A percentile compares a stretch with the other conserved stretches of the same genome.
phyloP scores from a whole-genome alignment of 2,113 vertebrate species.

The Cheirogaleus medius region DNA sequence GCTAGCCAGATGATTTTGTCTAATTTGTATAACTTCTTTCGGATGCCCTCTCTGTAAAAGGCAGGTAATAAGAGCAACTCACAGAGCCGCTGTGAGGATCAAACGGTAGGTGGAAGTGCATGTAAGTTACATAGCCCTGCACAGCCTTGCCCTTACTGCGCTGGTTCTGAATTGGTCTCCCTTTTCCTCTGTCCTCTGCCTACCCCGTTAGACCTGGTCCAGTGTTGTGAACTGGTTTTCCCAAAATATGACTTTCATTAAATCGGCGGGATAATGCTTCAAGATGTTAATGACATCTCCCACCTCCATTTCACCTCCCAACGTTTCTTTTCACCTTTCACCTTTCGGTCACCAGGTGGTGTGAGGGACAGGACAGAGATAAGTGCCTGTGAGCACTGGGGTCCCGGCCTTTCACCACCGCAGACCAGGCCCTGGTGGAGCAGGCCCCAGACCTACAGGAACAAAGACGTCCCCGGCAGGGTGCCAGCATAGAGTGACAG shows the following conservation, averaged over 20 bases:
- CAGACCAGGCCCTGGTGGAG: background rate
- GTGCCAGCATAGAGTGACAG: fast-evolving
- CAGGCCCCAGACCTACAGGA: background rate
- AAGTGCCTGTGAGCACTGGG: background rate
- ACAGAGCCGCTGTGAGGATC: background rate
- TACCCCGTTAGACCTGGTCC: background rate
- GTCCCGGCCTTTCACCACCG: background rate
- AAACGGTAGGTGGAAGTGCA: background rate
- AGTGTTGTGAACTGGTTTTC: background rate
- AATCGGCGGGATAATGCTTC: background rate
- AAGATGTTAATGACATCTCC: background rate
- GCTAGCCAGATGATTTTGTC: background rate
- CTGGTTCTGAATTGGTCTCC: background rate
- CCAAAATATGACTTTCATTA: background rate
- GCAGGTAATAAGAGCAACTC: background rate
- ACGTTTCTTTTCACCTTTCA: background rate
- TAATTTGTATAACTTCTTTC: background rate
- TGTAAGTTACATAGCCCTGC: fast-evolving
- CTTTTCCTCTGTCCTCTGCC: background rate
- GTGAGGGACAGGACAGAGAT: background rate
- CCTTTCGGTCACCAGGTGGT: background rate
- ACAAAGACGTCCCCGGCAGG: background rate
- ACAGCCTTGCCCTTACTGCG: too few relatives aligned
- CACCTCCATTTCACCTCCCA: background rate
- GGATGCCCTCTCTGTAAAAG: background rate